phyloP scores from a whole-genome alignment of 1,140 invertebrate species.

The Proctacanthus coquilletti region DNA sequence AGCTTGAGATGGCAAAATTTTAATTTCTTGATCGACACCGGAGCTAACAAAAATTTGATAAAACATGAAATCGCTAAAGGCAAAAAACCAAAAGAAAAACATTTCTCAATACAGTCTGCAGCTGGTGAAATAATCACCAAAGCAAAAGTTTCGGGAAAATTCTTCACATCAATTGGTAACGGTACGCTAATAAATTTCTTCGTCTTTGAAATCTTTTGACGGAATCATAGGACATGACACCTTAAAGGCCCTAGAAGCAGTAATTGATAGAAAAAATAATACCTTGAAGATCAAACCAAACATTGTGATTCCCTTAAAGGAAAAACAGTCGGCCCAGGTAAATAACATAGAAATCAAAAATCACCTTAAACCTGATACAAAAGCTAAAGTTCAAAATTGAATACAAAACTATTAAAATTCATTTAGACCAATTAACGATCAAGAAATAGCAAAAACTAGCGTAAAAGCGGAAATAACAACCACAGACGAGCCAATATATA shows the following conservation, averaged over 20 bases:
- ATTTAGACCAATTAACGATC: background rate
- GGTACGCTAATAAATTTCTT: constrained; percentile 1
- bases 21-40: constrained; percentile 1
- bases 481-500: constrained; percentile 2
- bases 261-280: constrained; percentile 5
- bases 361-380: background rate
- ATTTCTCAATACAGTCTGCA: background rate
- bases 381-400: too few relatives aligned
- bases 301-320: constrained; percentile 3
- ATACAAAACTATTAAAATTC: background rate
- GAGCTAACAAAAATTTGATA: background rate
- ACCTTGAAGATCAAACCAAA: background rate
- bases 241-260: constrained; percentile 3
- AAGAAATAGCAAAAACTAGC: too few relatives aligned
- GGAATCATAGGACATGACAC: constrained; percentile 7
- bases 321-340: background rate
- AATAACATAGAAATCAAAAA: constrained; percentile 2
- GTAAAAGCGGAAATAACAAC: constrained; percentile 3
- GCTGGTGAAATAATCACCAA: background rate
- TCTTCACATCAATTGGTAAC: constrained; percentile 2
- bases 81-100: background rate
- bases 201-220: constrained; percentile 5
- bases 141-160: background rate
- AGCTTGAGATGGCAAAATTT: background rate
- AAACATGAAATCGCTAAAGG: background rate